phyloP scores from a whole-genome alignment of 2,113 vertebrate species.

The Callipepla squamata region DNA sequence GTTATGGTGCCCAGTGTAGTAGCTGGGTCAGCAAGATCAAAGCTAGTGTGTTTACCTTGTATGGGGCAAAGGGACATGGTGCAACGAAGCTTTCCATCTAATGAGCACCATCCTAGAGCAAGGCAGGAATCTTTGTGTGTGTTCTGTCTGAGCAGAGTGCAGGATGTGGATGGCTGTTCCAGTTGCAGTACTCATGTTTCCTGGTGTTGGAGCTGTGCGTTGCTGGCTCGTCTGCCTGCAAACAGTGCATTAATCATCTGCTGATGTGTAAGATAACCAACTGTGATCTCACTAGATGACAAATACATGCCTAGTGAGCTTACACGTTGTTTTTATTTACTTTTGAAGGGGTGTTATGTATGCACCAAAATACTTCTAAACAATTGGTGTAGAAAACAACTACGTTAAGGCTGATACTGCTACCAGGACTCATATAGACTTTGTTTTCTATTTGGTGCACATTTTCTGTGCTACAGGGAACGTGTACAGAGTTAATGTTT shows the following conservation, averaged over 20 bases:
- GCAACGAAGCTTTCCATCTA: rapidly evolving
- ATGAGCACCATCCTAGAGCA: neutral
- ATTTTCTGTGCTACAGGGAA: neutral
- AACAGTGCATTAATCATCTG: neutral
- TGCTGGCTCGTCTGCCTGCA: neutral
- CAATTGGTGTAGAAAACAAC: neutral
- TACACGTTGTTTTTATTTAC: neutral
- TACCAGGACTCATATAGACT: neutral
- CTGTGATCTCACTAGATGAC: neutral
- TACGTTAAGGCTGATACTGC: neutral
- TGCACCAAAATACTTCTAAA: neutral
- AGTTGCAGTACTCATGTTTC: neutral
- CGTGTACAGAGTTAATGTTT: neutral
- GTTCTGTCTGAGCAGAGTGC: neutral
- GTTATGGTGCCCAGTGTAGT: rapidly evolving
- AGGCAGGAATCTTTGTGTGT: rapidly evolving
- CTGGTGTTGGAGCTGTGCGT: neutral
- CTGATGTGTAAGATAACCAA: neutral
- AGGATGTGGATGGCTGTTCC: rapidly evolving
- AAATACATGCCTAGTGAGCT: neutral
- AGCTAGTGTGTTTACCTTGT: neutral
- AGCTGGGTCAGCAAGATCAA: neutral
- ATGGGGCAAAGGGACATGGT: rapidly evolving
- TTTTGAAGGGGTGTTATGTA: neutral
- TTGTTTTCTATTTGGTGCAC: neutral